phyloP scores from a whole-genome alignment of 2,797 vertebrate genomes.

The Anableps anableps region DNA sequence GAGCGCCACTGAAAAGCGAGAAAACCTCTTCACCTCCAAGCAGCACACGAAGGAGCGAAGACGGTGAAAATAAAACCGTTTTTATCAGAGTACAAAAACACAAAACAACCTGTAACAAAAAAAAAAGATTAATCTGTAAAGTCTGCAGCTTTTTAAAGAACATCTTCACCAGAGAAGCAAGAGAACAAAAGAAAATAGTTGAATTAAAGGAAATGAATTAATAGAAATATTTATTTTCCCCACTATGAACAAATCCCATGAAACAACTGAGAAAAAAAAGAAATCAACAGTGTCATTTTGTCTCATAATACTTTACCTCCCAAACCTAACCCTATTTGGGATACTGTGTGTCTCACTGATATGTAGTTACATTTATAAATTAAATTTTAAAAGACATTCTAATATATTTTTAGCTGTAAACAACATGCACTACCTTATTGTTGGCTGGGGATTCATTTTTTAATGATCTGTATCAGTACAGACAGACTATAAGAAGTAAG shows the following conservation, averaged over 20 bases:
- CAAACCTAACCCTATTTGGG: background rate
- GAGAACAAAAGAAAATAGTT: slow-evolving; percentile 9
- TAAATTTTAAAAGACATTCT: background rate
- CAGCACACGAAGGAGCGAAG: slow-evolving; percentile 31
- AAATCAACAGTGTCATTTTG: background rate
- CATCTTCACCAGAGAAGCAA: slow-evolving; percentile 13
- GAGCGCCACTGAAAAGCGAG: slow-evolving; percentile 28
- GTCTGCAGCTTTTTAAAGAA: slow-evolving; percentile 9
- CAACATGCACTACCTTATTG: background rate
- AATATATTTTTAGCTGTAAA: slow-evolving; percentile 6
- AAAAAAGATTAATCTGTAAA: slow-evolving; percentile 19
- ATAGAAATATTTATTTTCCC: background rate
- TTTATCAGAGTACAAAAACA: slow-evolving; percentile 32
- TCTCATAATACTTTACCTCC: background rate
- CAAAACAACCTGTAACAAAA: slow-evolving; percentile 33
- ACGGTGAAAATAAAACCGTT: slow-evolving; percentile 32
- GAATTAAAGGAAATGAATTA: slow-evolving; percentile 1
- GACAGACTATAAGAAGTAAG: background rate
- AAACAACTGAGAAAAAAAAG: background rate
- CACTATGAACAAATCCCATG: background rate
- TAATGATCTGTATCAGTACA: background rate
- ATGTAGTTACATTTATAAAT: slow-evolving; percentile 2
- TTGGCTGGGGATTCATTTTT: slow-evolving; percentile 9
- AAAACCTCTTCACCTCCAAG: slow-evolving; percentile 32
- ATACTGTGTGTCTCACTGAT: background rate